Evolutionary conservation across 2,888 invertebrate species (phyloP), one percentile per base, ranked within the genome.

Genomic region (Acleris cristana): DNA sequence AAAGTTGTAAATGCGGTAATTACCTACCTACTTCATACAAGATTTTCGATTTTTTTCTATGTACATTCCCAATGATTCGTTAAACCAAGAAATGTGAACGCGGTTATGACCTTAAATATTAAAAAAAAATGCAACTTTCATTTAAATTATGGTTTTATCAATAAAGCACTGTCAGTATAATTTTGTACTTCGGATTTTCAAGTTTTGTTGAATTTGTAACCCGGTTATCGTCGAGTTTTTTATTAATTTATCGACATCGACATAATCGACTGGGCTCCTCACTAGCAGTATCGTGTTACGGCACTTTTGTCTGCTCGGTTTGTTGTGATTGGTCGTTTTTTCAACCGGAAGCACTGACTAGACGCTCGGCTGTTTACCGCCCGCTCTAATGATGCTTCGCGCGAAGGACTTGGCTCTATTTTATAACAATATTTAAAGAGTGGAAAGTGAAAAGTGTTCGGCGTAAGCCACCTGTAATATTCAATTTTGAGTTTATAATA

Each of bases 201-300:
- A 34, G 10, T 34, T 10, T 34, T 34, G 34, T 34, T 10, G 34
- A 34, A 34, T 3, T 34, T 34, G 2, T 30, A 8, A 30, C 7
- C 10, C 10, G 34, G 3, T 3, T 34, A 34, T 34, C 10, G 40
- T 40, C 4, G 14, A 18, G 18, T n/a, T 18, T 48, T 18, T 48
- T 1, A 53, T 10, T 48, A 18, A 48, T 34, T 10, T 12, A 44
- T 40, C 34, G 49, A 56, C 14, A 65, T 65, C 23, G 56, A 58
- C 48, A 59, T 56, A 62, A 67, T 72, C 72, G 71, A 72, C 56
- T 69, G 18, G 21, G 21, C 63, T 18, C 76, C 34, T 69, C 77
- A 65, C 76, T 78, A 77, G 60, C 76, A 80, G 84, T 84, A 83
- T 83, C 75, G 69, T 68, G 77, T 80, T 81, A 79, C 77, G 71